phyloP scores from a whole-genome alignment of 2,113 vertebrate genomes.

The Paracyprichromis sp. region DNA sequence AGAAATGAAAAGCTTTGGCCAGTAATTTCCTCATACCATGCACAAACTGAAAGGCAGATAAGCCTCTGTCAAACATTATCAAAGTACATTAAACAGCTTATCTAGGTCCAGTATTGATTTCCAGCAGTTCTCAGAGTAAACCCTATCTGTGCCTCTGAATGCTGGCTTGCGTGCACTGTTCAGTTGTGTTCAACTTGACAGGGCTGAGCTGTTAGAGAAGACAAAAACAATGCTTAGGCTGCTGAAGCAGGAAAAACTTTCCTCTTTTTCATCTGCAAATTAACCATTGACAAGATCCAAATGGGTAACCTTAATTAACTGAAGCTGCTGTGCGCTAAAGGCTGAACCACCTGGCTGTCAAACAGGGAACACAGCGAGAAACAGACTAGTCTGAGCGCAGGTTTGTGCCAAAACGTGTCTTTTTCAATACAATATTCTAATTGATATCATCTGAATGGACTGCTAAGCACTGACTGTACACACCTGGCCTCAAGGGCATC shows the following conservation, averaged over 20 bases:
- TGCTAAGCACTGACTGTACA: not conserved
- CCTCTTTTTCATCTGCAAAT: conserved; percentile 28
- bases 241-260: not conserved
- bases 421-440: not conserved
- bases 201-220: not conserved
- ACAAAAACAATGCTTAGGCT: not conserved
- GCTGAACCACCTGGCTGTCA: conserved; percentile 48
- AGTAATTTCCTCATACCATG: not conserved
- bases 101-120: conserved; percentile 52
- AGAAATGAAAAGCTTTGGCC: not conserved
- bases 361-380: conserved; percentile 1
- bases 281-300: conserved; percentile 35
- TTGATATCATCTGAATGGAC: not conserved
- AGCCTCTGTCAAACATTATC: conserved; percentile 46
- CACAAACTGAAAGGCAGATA: not conserved
- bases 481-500: not conserved
- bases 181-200: conserved; percentile 18
- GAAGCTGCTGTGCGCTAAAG: conserved; percentile 1
- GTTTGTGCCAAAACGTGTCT: not conserved
- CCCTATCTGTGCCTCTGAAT: conserved; percentile 22
- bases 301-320: conserved; percentile 45
- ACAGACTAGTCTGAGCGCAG: not conserved
- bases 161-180: not conserved
- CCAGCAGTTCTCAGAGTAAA: conserved; percentile 23
- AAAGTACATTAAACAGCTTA: conserved; percentile 47